Evolutionary conservation across 2,888 invertebrate species (phyloP).

Genomic region (Sialis fuliginosa): DNA sequence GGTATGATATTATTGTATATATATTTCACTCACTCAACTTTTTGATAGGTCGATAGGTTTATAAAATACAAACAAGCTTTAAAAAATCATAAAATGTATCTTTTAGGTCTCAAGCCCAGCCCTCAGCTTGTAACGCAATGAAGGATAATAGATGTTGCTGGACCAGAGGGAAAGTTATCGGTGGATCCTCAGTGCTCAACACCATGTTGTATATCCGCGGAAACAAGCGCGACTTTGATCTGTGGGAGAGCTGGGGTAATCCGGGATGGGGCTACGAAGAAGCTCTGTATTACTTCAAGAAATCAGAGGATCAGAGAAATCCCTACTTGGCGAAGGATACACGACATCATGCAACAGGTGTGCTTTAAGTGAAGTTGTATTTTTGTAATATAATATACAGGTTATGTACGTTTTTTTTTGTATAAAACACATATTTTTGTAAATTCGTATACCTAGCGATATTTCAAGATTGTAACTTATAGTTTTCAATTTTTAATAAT

Average conservation of each 20-base stretch:
- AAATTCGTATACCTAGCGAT: too few species aligned
- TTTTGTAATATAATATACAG: too few species aligned
- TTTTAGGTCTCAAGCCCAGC: slow-evolving; percentile 60
- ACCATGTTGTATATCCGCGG: slow-evolving; percentile 86
- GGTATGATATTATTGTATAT: too few species aligned
- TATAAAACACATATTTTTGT: too few species aligned
- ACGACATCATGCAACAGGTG: slow-evolving; percentile 54
- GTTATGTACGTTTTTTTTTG: too few species aligned
- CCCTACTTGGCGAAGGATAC: slow-evolving; percentile 65
- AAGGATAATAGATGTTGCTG: slow-evolving; percentile 67
- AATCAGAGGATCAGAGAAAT: slow-evolving; percentile 75
- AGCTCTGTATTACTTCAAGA: slow-evolving; percentile 66
- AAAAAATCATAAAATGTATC: not conserved
- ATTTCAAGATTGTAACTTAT: too few species aligned
- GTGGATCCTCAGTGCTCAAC: slow-evolving; percentile 75
- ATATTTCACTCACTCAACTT: too few species aligned
- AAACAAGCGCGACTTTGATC: slow-evolving; percentile 68
- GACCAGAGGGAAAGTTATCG: slow-evolving; percentile 79
- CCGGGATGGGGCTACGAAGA: slow-evolving; percentile 77
- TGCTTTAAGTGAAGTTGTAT: too few species aligned
- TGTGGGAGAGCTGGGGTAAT: slow-evolving; percentile 74
- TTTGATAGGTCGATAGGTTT: too few species aligned
- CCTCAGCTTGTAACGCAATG: slow-evolving; percentile 75
- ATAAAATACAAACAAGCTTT: too few species aligned
- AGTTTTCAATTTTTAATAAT: too few species aligned